Conservation (phyloP, 2,888 invertebrate genomes). For the Sphinx pinastri region DNA sequence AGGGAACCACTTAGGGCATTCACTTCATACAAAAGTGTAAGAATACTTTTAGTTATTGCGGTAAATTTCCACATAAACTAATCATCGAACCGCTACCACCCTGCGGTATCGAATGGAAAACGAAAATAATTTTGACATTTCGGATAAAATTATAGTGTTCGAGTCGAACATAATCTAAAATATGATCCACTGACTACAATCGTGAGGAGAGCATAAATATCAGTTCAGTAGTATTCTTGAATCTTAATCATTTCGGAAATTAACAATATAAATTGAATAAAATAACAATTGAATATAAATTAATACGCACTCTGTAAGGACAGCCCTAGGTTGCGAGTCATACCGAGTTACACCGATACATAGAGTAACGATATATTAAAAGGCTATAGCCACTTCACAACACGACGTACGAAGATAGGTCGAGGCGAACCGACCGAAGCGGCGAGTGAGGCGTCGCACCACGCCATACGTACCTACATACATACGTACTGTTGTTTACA, state of each 20-base stretch:
- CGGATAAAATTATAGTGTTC: too few species aligned
- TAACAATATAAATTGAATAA: neutral
- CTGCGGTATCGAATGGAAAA: too few species aligned
- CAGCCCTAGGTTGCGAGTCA: conserved; percentile 32
- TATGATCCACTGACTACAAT: too few species aligned
- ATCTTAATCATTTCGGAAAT: neutral
- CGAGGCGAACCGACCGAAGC: conserved; percentile 49
- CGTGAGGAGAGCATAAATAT: neutral
- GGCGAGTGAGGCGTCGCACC: conserved; percentile 37
- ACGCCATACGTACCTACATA: conserved; percentile 34
- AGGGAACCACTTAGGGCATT: neutral
- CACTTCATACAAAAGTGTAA: neutral
- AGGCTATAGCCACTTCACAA: conserved; percentile 37
- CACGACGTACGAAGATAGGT: conserved; percentile 52
- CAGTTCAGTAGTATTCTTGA: neutral
- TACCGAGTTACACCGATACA: conserved; percentile 26
- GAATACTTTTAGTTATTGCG: too few species aligned
- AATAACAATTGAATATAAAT: neutral
- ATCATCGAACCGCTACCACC: too few species aligned
- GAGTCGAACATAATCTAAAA: too few species aligned
- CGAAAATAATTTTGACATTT: too few species aligned
- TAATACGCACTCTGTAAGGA: neutral
- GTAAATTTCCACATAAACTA: too few species aligned
- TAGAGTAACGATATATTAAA: conserved; percentile 38
- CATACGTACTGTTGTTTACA: conserved; percentile 48